A percentile compares a stretch with the other conserved stretches of the same genome.
Evolutionary conservation across 2,797 vertebrate genomes (phyloP).

Genomic region (Esox lucius): DNA sequence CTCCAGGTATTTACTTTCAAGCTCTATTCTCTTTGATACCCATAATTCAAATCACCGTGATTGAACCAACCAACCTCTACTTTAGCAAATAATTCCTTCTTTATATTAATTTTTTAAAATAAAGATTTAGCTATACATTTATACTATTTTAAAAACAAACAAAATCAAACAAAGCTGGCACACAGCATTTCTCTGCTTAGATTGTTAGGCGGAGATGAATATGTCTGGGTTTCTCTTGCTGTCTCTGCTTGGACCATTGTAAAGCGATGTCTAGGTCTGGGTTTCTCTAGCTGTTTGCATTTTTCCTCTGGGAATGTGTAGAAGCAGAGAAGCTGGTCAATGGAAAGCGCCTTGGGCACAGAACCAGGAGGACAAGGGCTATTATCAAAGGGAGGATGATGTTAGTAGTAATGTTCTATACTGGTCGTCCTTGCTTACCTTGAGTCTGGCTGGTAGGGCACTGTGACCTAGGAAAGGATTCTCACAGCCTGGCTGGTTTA

Average conservation of each 20-base stretch:
- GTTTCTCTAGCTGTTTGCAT: slow-evolving; percentile 60
- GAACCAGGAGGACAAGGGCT: slow-evolving; percentile 66
- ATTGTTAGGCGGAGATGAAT: background rate
- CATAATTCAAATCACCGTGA: too few species aligned
- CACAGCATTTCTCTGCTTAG: background rate
- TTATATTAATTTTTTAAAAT: too few species aligned
- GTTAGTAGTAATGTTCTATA: slow-evolving; percentile 56
- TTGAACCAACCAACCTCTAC: too few species aligned
- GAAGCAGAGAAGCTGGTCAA: slow-evolving; percentile 52
- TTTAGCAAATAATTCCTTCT: too few species aligned
- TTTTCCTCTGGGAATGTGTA: slow-evolving; percentile 57
- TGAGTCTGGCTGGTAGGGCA: slow-evolving; percentile 57
- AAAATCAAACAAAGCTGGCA: slow-evolving; percentile 2
- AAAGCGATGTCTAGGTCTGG: background rate
- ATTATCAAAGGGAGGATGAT: slow-evolving; percentile 70
- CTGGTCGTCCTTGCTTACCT: slow-evolving; percentile 63
- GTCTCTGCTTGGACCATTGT: too few species aligned
- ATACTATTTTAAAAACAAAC: too few species aligned
- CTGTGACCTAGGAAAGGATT: slow-evolving; percentile 55
- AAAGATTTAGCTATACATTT: too few species aligned
- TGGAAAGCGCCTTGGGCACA: slow-evolving; percentile 58
- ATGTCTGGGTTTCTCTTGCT: slow-evolving; percentile 2
- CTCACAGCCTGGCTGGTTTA: background rate
- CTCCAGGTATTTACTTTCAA: too few species aligned
- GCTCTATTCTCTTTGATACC: too few species aligned